Evolutionary conservation across 2,797 vertebrate genomes (phyloP).

Genomic region (Coilia nasus): DNA sequence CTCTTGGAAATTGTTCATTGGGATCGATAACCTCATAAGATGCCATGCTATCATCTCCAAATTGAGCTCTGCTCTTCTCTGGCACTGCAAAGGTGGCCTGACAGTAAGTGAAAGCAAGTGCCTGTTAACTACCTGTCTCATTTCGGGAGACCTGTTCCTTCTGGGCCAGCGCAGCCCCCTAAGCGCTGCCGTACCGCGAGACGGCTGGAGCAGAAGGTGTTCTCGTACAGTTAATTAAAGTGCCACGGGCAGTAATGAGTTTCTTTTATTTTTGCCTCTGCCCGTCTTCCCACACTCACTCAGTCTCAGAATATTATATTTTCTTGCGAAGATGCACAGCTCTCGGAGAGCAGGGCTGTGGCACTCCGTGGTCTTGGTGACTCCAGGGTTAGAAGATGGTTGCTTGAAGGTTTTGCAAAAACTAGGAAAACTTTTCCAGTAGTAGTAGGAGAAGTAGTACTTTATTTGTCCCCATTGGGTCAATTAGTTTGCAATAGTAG

Average conservation of each 20-base stretch:
- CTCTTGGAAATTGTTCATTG: neutral
- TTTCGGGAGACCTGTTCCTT: slow-evolving; percentile 43
- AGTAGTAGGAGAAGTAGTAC: too few species aligned
- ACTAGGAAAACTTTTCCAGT: slow-evolving; percentile 1
- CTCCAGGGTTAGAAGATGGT: neutral
- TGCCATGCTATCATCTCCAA: slow-evolving; percentile 42
- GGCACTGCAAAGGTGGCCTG: slow-evolving; percentile 44
- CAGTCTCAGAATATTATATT: neutral
- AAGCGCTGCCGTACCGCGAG: neutral
- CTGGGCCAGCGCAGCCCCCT: slow-evolving; percentile 33
- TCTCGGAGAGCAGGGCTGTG: neutral
- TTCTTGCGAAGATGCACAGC: neutral
- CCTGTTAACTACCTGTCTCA: slow-evolving; percentile 59
- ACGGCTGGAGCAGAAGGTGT: neutral
- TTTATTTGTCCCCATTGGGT: too few species aligned
- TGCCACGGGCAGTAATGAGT: slow-evolving; percentile 28
- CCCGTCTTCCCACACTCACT: slow-evolving; percentile 1
- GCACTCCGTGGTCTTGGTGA: neutral
- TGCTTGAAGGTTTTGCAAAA: neutral
- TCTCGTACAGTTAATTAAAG: neutral
- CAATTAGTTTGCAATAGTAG: too few species aligned
- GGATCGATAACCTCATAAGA: slow-evolving; percentile 48
- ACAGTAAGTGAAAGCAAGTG: slow-evolving; percentile 44
- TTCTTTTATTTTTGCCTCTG: slow-evolving; percentile 6
- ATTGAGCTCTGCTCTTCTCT: slow-evolving; percentile 40